Conservation (phyloP, 2,797 vertebrate genomes). For the Todus mexicanus region DNA sequence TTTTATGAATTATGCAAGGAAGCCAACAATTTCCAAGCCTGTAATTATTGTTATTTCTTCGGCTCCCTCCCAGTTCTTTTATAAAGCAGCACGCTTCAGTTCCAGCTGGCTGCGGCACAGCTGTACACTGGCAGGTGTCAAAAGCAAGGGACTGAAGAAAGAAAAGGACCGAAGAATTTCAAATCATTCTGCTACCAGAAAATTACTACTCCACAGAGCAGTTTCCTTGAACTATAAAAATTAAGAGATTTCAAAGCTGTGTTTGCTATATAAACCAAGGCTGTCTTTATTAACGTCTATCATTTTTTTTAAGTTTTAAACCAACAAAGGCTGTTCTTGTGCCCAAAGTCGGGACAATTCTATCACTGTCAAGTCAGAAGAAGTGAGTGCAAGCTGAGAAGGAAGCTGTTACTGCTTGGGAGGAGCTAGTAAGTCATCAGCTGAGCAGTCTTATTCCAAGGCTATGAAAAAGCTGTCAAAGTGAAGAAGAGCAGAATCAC, state of each 20-base stretch:
- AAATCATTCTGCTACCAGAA: not conserved
- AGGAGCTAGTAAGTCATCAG: not conserved
- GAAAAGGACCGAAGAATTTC: not conserved
- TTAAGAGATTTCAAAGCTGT: not conserved
- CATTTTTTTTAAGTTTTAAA: not conserved
- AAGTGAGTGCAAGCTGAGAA: not conserved
- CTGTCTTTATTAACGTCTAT: not conserved
- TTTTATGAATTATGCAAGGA: not conserved
- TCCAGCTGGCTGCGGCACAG: not conserved
- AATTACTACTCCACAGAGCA: not conserved
- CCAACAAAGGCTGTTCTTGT: not conserved
- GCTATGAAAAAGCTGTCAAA: not conserved
- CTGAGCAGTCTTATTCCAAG: not conserved
- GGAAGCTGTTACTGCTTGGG: not conserved
- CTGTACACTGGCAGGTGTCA: not conserved
- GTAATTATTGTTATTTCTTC: conserved; percentile 7
- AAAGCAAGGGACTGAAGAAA: not conserved
- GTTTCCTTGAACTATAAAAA: not conserved
- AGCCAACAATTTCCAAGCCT: not conserved
- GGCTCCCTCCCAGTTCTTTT: not conserved
- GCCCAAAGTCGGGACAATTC: not conserved
- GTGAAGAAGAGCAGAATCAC: too few relatives aligned
- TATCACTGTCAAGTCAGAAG: not conserved
- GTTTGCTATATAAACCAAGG: not conserved
- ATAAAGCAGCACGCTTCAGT: not conserved